Evolutionary conservation across 2,113 vertebrate species (phyloP), one percentile per base, ranked within the genome.

Genomic region (Scopus umbretta): DNA sequence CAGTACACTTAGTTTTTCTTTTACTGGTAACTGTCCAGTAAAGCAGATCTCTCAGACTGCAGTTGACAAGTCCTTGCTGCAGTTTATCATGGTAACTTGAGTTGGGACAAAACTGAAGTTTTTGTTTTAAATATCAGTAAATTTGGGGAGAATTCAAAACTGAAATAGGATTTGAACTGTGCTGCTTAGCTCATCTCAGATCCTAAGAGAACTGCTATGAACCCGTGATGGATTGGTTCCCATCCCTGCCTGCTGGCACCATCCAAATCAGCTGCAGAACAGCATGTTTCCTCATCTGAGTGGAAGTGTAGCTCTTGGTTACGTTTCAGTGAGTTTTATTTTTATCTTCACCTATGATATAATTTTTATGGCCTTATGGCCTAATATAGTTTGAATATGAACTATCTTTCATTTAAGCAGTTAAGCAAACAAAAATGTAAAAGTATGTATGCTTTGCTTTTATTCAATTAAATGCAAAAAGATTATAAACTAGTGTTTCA

Each of bases 31-130:
- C 8, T 25, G 43, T 47, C 8, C 63, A 75, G 30, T 25, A 61
- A 75, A 68, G 12, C 11, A n/a, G 14, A 32, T 32, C 26, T 78
- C 38, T 86, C 16, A n/a, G 27, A 23, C 14, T 75, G 36, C 18
- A 32, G 4, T n/a, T 86, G 63, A n/a, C 32, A 26, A 86, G 66
- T 63, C 30, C 32, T 49, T 78, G 19, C 3, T 58, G 6, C 8
- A 50, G 16, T 80, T 83, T 72, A 22, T 40, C 6, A 3, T 18
- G 16, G 29, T 13, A 73, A 49, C n/a, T 70, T 50, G 53, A 63
- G 6, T 9, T 71, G 18, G 40, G 10, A 42, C 1, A 6, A 59
- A 79, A n/a, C 3, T 0, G 0, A 55, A 72, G 6, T 3, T 87
- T 83, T 36, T 10, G 9, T 49, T 82, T 65, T 30, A 76, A 62